Conservation (phyloP, 2,888 invertebrate genomes). For the Sphaerophoria taeniata region DNA sequence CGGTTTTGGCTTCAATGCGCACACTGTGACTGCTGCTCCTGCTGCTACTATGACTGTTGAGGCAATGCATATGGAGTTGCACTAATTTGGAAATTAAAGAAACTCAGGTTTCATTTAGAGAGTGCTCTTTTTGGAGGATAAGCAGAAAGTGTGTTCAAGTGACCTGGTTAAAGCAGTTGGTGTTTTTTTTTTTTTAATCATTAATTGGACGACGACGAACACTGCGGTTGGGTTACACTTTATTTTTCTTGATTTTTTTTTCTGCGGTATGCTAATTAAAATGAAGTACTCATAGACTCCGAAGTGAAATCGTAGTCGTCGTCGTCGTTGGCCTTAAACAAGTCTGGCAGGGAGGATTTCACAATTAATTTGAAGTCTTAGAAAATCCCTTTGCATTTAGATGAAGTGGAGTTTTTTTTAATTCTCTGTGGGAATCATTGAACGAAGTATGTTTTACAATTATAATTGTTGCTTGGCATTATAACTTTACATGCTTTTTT, state of each 20-base stretch:
- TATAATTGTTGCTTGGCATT: neutral
- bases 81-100: constrained; percentile 31
- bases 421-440: neutral
- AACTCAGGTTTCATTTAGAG: constrained; percentile 25
- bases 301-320: constrained; percentile 31
- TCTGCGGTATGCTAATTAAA: constrained; percentile 15
- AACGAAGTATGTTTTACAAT: neutral
- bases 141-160: constrained; percentile 11
- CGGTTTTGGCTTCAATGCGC: constrained; percentile 1
- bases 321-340: constrained; percentile 1
- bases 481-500: too few relatives aligned
- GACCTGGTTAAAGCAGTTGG: constrained; percentile 14
- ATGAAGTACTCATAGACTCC: constrained; percentile 9
- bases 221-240: constrained; percentile 9
- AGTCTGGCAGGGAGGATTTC: neutral
- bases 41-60: too few relatives aligned
- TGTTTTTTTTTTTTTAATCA: neutral
- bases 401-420: neutral
- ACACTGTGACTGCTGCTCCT: too few relatives aligned
- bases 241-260: constrained; percentile 9
- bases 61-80: constrained; percentile 1
- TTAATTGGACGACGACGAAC: constrained; percentile 24
- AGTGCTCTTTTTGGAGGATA: neutral
- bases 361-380: neutral
- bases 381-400: constrained; percentile 12